Evolutionary conservation across 2,113 vertebrate species (phyloP).

Genomic region (Prolemur simus): DNA sequence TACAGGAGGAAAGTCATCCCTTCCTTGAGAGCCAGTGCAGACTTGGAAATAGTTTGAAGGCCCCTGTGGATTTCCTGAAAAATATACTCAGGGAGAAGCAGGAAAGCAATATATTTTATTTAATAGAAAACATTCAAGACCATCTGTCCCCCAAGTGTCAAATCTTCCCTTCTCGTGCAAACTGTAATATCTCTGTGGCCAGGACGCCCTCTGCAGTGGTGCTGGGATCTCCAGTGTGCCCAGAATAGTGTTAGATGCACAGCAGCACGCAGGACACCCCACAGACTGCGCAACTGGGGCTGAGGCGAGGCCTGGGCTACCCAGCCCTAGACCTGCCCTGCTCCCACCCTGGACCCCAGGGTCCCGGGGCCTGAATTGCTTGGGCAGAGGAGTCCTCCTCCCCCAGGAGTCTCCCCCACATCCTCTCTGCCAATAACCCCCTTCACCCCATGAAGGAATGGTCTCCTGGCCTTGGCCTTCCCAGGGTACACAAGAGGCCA

Average conservation of each 20-base stretch:
- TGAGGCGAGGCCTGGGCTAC: background rate
- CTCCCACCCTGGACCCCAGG: background rate
- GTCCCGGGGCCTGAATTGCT: background rate
- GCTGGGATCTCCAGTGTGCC: background rate
- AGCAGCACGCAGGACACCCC: background rate
- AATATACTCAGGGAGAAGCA: background rate
- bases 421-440: background rate
- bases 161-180: background rate
- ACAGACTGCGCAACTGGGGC: background rate
- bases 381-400: background rate
- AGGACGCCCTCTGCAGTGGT: background rate
- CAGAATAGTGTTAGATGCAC: background rate
- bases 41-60: background rate
- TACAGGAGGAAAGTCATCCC: background rate
- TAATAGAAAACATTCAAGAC: background rate
- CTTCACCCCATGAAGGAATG: background rate
- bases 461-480: background rate
- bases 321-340: no score
- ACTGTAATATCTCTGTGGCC: background rate
- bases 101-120: background rate
- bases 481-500: background rate
- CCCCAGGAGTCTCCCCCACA: background rate
- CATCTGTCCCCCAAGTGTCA: background rate
- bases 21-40: background rate
- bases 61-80: background rate